These are phyloP conservation scores for Macroteleia sp. DNA, from an alignment of 2,888 invertebrate species.

Conservation along the genomic window DNA sequence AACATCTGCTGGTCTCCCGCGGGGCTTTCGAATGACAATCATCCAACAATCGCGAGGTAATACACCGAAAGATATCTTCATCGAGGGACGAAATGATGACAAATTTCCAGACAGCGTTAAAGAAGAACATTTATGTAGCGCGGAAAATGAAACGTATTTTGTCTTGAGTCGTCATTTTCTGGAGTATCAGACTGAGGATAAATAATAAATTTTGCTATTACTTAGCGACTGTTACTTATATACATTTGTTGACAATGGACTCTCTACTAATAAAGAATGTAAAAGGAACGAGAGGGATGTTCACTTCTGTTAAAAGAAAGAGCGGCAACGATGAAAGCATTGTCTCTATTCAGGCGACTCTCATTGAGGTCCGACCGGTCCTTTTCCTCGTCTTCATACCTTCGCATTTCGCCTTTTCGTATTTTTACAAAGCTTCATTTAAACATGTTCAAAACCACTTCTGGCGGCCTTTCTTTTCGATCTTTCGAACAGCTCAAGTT, in stretches of 20 bases:
- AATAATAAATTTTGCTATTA: conserved; percentile 53
- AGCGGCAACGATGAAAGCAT: conserved; percentile 84
- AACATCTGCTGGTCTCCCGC: conserved; percentile 84
- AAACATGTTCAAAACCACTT: conserved; percentile 67
- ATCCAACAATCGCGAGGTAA: conserved; percentile 82
- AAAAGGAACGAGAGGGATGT: conserved; percentile 73
- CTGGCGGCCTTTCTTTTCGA: too few relatives aligned
- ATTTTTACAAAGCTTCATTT: conserved; percentile 42
- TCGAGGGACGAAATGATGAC: conserved; percentile 70
- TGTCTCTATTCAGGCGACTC: conserved; percentile 78
- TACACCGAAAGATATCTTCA: conserved; percentile 82
- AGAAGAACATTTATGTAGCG: neutral
- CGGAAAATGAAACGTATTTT: too few relatives aligned
- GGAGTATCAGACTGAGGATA: too few relatives aligned
- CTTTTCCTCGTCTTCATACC: conserved; percentile 63
- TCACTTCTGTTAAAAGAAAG: conserved; percentile 78
- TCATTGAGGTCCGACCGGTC: conserved; percentile 70
- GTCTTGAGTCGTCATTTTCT: too few relatives aligned
- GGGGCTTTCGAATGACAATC: conserved; percentile 83
- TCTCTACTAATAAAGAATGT: conserved; percentile 80
- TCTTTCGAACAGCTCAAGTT: too few relatives aligned
- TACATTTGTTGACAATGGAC: conserved; percentile 82
- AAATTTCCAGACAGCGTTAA: conserved; percentile 57
- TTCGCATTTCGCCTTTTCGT: conserved; percentile 60
- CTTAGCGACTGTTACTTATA: conserved; percentile 76